Percentiles rank a stretch among this genome's conserved stretches.
phyloP scores from a whole-genome alignment of 2,113 vertebrate species.

The Sinocyclocheilus maitianheensis region DNA sequence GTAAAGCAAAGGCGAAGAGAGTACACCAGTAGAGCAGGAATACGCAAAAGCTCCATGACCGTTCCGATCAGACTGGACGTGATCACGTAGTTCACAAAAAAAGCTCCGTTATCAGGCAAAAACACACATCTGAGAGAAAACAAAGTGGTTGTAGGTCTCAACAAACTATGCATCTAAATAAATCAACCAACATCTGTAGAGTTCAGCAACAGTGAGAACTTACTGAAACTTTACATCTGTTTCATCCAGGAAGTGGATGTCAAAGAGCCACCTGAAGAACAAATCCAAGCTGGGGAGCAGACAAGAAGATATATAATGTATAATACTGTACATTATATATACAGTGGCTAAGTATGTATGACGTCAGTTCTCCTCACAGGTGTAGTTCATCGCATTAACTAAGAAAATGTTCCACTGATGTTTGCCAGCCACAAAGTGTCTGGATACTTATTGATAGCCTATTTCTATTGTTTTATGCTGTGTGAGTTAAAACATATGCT shows the following conservation, averaged over 20 bases:
- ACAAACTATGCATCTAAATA: background rate
- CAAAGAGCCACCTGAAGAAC: constrained; percentile 95
- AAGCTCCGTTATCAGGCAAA: constrained; percentile 94
- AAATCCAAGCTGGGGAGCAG: constrained; percentile 82
- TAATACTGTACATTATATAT: background rate
- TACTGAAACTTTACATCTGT: constrained; percentile 91
- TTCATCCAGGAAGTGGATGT: constrained; percentile 86
- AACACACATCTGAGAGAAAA: constrained; percentile 86
- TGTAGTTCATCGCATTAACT: no score
- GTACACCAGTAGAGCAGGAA: constrained; percentile 86
- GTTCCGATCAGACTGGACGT: constrained; percentile 91
- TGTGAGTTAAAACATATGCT: background rate
- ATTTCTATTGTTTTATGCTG: background rate
- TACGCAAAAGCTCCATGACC: constrained; percentile 87
- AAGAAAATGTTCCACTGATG: background rate
- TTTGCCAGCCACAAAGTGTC: background rate
- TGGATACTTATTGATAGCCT: background rate
- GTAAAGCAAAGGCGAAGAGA: constrained; percentile 88
- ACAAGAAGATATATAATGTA: background rate
- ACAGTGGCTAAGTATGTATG: no score
- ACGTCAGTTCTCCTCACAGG: background rate
- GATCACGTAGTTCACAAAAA: constrained; percentile 95
- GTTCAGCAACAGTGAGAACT: constrained; percentile 64
- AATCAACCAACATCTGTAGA: background rate
- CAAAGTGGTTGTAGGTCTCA: background rate